These are phyloP conservation scores for Melanotaenia trifasciata DNA, from an alignment of 2,797 vertebrate species.

Conservation along the genomic window DNA sequence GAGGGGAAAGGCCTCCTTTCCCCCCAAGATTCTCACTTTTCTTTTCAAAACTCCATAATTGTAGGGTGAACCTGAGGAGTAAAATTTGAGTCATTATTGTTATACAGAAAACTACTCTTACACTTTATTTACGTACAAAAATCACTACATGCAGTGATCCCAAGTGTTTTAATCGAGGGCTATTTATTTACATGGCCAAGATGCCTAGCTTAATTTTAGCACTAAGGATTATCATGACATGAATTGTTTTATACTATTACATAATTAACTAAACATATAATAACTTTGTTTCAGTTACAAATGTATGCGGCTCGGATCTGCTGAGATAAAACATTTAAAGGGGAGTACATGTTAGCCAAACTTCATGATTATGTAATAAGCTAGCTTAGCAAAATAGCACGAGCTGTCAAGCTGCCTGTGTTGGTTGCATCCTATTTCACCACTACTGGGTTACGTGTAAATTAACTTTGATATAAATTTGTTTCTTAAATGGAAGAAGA, in stretches of 20 bases:
- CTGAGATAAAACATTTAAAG: conserved; percentile 11
- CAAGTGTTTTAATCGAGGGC: not conserved
- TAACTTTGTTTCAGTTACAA: not conserved
- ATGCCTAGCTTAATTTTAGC: not conserved
- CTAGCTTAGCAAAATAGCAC: conserved; percentile 24
- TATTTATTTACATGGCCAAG: no score
- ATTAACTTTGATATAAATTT: accelerated
- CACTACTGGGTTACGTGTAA: not conserved
- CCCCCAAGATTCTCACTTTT: conserved; percentile 71
- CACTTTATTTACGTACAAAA: not conserved
- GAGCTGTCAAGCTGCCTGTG: not conserved
- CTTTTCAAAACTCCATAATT: conserved; percentile 98
- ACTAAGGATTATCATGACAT: not conserved
- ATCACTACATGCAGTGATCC: not conserved
- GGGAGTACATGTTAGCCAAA: not conserved
- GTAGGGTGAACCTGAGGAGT: conserved; percentile 85
- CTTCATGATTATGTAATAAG: conserved; percentile 51
- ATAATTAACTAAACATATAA: conserved; percentile 12
- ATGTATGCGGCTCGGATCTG: conserved; percentile 1
- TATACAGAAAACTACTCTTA: not conserved
- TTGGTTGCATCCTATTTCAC: not conserved
- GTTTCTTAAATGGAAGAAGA: not conserved
- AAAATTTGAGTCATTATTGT: not conserved
- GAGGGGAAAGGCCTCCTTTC: conserved; percentile 90
- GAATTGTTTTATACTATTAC: not conserved